These are phyloP conservation scores for Plectropomus leopardus DNA, from an alignment of 2,113 vertebrate species.

Conservation along the genomic window DNA sequence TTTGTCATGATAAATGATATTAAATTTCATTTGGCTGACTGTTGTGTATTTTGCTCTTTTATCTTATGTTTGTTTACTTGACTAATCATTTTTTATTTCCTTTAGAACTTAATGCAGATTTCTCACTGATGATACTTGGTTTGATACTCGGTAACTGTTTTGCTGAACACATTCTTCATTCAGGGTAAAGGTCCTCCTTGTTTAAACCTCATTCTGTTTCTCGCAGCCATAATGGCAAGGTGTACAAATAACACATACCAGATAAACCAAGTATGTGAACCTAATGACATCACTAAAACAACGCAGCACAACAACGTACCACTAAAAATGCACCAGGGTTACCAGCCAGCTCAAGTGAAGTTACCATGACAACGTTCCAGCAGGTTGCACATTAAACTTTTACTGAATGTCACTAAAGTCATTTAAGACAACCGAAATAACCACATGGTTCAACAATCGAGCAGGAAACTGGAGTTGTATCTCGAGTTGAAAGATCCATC, in stretches of 20 bases:
- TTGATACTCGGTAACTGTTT: no score
- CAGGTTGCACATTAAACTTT: neutral
- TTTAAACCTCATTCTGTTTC: neutral
- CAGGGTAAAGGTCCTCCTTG: neutral
- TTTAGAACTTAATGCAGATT: no score
- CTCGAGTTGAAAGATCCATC: no score
- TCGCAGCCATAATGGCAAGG: neutral
- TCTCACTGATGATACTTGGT: no score
- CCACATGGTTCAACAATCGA: neutral
- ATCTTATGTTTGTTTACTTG: no score
- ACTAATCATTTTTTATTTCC: no score
- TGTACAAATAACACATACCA: neutral
- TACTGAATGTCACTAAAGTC: neutral
- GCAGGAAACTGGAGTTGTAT: no score
- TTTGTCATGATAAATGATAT: no score
- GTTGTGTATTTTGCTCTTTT: no score
- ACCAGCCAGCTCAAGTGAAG: neutral
- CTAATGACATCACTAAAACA: neutral
- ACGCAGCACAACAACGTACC: neutral
- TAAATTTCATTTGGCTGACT: no score
- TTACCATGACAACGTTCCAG: neutral
- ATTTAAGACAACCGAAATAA: neutral
- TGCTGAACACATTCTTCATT: no score
- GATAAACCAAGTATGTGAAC: neutral
- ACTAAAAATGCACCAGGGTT: neutral